Evolutionary conservation across 2,113 vertebrate genomes (phyloP).

Genomic region (Promerops cafer): DNA sequence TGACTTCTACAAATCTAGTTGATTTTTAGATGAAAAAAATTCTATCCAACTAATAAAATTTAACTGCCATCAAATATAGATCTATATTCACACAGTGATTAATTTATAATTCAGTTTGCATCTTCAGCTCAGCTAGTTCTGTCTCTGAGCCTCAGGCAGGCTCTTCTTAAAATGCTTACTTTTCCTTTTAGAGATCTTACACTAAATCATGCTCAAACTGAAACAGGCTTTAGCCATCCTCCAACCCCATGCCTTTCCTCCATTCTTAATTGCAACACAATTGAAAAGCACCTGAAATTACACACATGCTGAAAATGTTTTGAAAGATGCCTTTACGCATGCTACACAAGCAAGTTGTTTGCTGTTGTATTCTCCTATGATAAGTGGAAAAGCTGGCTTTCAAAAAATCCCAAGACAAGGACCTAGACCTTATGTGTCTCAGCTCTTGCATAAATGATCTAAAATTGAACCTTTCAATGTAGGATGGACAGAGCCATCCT

Average conservation of each 20-base stretch:
- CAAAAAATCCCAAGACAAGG: background rate
- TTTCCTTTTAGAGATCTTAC: background rate
- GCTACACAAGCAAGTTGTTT: background rate
- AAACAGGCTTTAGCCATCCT: background rate
- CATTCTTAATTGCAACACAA: background rate
- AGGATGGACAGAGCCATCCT: background rate
- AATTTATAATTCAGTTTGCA: background rate
- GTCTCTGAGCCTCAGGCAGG: background rate
- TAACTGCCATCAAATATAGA: background rate
- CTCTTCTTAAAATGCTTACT: background rate
- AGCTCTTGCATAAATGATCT: background rate
- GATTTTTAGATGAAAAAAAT: background rate
- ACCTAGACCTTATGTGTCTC: background rate
- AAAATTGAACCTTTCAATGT: background rate
- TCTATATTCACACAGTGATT: background rate
- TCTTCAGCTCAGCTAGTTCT: background rate
- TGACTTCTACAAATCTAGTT: background rate
- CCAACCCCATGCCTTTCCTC: background rate
- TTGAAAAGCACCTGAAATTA: background rate
- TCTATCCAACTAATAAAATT: background rate
- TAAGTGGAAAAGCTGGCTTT: background rate
- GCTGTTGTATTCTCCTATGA: background rate
- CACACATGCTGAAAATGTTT: background rate
- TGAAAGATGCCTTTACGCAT: background rate
- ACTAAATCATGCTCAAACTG: background rate